phyloP scores from a whole-genome alignment of 2,113 vertebrate genomes.

The Crypturellus undulatus region DNA sequence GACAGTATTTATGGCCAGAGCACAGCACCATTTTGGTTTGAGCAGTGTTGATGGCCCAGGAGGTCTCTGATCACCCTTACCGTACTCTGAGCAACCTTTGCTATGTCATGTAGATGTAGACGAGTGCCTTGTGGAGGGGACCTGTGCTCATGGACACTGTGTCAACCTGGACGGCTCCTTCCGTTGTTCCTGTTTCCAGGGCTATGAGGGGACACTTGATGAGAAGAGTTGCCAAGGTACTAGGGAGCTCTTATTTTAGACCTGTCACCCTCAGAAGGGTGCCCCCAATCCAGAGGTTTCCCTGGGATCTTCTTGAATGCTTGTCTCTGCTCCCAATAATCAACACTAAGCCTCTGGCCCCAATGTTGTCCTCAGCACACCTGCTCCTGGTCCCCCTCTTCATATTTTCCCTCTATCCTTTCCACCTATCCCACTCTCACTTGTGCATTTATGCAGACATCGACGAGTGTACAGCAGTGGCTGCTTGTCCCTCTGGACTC shows the following conservation, averaged over 20 bases:
- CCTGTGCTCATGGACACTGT: constrained; percentile 84
- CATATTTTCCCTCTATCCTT: neutral
- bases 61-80: neutral
- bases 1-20: neutral
- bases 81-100: neutral
- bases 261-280: neutral
- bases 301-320: neutral
- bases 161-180: constrained; percentile 88
- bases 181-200: constrained; percentile 84
- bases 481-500: constrained; percentile 81
- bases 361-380: neutral
- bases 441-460: constrained; percentile 80
- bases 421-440: neutral
- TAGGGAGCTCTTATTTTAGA: fast-evolving
- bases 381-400: neutral
- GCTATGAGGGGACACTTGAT: constrained; percentile 81
- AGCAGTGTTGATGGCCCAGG: neutral
- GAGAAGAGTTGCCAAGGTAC: constrained; percentile 87
- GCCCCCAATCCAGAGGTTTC: neutral
- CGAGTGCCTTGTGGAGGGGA: constrained; percentile 81
- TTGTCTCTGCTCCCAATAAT: neutral
- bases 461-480: constrained; percentile 81
- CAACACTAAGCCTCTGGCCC: neutral
- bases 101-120: constrained; percentile 81
- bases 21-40: fast-evolving